Evolutionary conservation across 2,888 invertebrate species (phyloP), one percentile per base, ranked within the genome.

Genomic region (Euplexia lucipara): DNA sequence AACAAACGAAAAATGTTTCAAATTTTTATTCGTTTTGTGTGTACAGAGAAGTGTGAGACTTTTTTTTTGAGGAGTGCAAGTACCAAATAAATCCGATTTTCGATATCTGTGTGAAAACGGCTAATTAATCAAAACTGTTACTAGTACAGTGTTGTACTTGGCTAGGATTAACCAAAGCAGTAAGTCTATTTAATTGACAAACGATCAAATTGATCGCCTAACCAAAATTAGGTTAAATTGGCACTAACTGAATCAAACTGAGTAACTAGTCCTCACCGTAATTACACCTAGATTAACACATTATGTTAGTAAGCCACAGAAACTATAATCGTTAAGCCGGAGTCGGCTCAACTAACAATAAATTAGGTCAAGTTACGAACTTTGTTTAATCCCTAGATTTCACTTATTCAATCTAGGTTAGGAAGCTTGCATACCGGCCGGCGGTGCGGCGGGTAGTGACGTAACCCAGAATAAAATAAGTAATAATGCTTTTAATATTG

Each of bases 331-430:
- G 39, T 61, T 56, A 68, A 63, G 14, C 58, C 26, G 57, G 20
- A 48, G 44, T 56, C 18, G 37, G 57, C 37, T 56, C 18, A 37
- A 41, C 60, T 54, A 26, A 62, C 48, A 62, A 59, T 75, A 59
- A 67, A 60, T 68, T 72, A 63, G 51, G 34, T 45, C 52, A 45
- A 53, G 62, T 60, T 63, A 52, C 34, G 9, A 74, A 75, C 57
- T 74, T 39, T n/a, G 53, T 57, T 58, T 12, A 61, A 75, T 42
- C 74, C 70, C 52, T 53, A 54, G 45, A 42, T 53, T 65, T 60
- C 37, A 54, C 22, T 73, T 73, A 73, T 67, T 60, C 34, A 73
- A 47, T 54, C 51, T 56, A 26, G 37, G 34, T 62, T 48, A 34
- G 39, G 34, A 1, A 5, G 9, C 0, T 10, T 34, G n/a, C 18